Evolutionary conservation across 2,113 vertebrate genomes (phyloP), one percentile per base, ranked within the genome.

Genomic region (Colius striatus): DNA sequence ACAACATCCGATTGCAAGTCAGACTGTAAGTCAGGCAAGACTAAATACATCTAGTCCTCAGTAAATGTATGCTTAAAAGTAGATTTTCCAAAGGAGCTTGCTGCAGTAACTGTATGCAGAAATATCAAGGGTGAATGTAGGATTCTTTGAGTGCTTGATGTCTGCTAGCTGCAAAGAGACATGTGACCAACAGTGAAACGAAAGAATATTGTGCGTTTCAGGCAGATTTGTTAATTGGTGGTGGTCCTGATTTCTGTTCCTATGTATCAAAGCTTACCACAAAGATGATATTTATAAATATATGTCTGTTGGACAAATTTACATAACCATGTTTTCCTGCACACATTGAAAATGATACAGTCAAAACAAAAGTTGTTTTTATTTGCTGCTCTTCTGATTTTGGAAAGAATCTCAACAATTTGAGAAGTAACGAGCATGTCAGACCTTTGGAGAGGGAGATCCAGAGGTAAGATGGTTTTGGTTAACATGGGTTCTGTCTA

Each of bases 211-310:
- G 16, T 43, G 6, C 3, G 34, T 86, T 81, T 45, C 9, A 27
- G 41, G 32, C 4, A 57, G 13, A 25, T 53, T 67, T 43, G 3
- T 36, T 61, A 16, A 13, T 21, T 3, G 0, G 2, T 10, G 9
- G 13, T 9, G 11, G 32, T 11, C 22, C 4, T 25, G 5, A 6
- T 51, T 21, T 11, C 45, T 10, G 4, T 30, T 66, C 10, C 32
- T 71, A 18, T 2, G 2, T 26, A 58, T 20, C 30, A 62, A 34
- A 65, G 7, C 15, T 32, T 22, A 32, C 17, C 50, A 22, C 11
- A 80, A 80, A 81, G 36, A 53, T 0, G 51, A 47, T 0, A 8
- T 43, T 89, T 70, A 62, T 32, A 50, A 89, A 41, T 16, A 20
- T 4, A 23, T 14, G 10, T 22, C 17, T 75, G 47, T 62, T 38